These are phyloP conservation scores for Meandrusa payeni DNA, from an alignment of 2,888 invertebrate genomes.

Conservation along the genomic window DNA sequence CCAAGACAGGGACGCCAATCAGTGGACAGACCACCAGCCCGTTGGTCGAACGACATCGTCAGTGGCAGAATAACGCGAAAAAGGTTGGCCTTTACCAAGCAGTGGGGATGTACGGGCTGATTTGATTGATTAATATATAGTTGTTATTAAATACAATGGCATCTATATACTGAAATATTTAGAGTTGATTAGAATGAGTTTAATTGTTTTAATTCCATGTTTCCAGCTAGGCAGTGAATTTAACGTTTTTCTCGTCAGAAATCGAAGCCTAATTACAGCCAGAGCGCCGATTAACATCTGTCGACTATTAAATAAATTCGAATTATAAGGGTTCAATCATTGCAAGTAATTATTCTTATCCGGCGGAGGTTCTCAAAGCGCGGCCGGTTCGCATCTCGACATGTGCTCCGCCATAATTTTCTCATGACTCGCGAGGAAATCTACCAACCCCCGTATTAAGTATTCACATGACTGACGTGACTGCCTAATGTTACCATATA, in stretches of 20 bases:
- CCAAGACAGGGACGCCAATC: too few relatives aligned
- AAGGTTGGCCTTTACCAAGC: too few relatives aligned
- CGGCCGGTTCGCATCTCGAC: conserved; percentile 51
- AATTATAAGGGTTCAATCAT: conserved; percentile 79
- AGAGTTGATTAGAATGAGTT: conserved; percentile 39
- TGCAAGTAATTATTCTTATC: conserved; percentile 80
- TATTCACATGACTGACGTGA: conserved; percentile 64
- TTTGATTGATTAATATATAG: too few relatives aligned
- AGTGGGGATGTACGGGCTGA: too few relatives aligned
- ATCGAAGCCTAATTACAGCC: conserved; percentile 74
- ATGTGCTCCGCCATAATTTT: conserved; percentile 66
- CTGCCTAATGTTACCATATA: conserved; percentile 62
- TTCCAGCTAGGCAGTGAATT: conserved; percentile 35
- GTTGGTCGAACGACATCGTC: too few relatives aligned
- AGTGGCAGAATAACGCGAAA: too few relatives aligned
- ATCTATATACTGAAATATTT: conserved; percentile 26
- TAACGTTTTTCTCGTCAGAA: conserved; percentile 72
- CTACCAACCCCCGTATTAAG: conserved; percentile 74
- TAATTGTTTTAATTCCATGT: conserved; percentile 43
- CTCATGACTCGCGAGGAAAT: conserved; percentile 77
- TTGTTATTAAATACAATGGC: too few relatives aligned
- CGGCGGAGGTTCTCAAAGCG: conserved; percentile 76
- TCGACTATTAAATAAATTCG: conserved; percentile 77
- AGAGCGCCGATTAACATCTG: conserved; percentile 77
- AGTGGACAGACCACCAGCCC: too few relatives aligned